These are phyloP conservation scores for Morpho achilles DNA, from an alignment of 2,888 invertebrate genomes.

Conservation along the genomic window DNA sequence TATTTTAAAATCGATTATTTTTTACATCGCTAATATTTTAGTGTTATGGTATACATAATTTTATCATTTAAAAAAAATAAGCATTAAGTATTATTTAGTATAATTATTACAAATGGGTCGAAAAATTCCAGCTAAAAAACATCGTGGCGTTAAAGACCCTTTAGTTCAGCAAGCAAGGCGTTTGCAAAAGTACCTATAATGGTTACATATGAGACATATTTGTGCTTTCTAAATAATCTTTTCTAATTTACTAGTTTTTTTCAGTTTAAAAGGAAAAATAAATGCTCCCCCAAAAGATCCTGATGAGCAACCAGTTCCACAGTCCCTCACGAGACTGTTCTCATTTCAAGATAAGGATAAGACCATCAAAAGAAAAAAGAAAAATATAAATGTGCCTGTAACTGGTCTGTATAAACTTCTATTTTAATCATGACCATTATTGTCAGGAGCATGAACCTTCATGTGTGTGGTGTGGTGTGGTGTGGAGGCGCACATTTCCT, in stretches of 20 bases:
- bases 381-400: conserved; percentile 22
- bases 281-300: conserved; percentile 86
- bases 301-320: conserved; percentile 86
- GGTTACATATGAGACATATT: no score
- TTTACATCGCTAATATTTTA: no score
- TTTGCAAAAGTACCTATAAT: conserved; percentile 74
- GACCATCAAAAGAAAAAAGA: conserved; percentile 36
- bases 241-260: conserved; percentile 19
- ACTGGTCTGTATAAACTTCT: conserved; percentile 9
- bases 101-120: conserved; percentile 76
- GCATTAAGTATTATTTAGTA: not conserved
- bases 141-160: conserved; percentile 88
- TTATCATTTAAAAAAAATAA: no score
- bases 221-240: no score
- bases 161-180: conserved; percentile 83
- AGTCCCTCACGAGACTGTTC: conserved; percentile 83
- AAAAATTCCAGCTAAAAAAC: conserved; percentile 90
- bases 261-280: conserved; percentile 84
- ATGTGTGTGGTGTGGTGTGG: no score
- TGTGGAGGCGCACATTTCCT: no score
- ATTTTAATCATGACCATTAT: no score
- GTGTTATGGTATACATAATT: not conserved
- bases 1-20: no score
- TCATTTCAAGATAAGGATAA: conserved; percentile 43
- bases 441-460: no score